Base-by-base conservation (phyloP, 2,797 vertebrate genomes). In the Malacoraja senta region DNA sequence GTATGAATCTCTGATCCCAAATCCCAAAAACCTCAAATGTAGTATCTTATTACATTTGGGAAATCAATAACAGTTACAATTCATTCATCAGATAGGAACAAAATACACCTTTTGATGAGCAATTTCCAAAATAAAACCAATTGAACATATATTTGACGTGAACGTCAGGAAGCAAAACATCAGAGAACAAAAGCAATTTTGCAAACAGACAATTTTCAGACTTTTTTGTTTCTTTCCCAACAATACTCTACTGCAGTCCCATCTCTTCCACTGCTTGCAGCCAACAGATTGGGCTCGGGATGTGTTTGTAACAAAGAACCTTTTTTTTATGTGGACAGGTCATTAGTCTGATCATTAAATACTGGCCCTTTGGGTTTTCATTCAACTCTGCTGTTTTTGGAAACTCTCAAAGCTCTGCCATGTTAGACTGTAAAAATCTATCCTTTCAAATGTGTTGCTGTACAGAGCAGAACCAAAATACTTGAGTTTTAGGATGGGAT, bases 11-110 rank as follows among this genome's bases (percentile, higher is more conserved):
- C 21, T 53, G 68, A 53, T 76, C 90, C 71, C 15, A 92, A 92
- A 92, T 76, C 71, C 74, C 35, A 74, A 3, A 53, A 17, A 58
- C 12, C 71, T 92, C 12, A 92, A 74, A 38, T 78, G 77, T 78
- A 15, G 12, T 78, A 61, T 86, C 83, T 86, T 86, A 86, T 86
- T 86, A 35, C 61, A 88, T 35, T 32, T 88, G 84, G 29, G 17
- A 68, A 44, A 88, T 88, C 84, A 88, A 88, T 88, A 68, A 58
- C 7, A 86, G 58, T 86, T 81, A 38, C 79, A 83, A 83, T 58
- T 86, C 63, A 88, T 92, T 92, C 71, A 76, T 35, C 21, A 68
- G n/a, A 68, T 68, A 21, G 19, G 68, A 91, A 68, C 32, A 19
- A 91, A 91, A 29, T 91, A 24, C 68, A 92, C 53, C 38, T 91